phyloP scores from a whole-genome alignment of 1,140 invertebrate genomes.

The Anthonomus grandis region DNA sequence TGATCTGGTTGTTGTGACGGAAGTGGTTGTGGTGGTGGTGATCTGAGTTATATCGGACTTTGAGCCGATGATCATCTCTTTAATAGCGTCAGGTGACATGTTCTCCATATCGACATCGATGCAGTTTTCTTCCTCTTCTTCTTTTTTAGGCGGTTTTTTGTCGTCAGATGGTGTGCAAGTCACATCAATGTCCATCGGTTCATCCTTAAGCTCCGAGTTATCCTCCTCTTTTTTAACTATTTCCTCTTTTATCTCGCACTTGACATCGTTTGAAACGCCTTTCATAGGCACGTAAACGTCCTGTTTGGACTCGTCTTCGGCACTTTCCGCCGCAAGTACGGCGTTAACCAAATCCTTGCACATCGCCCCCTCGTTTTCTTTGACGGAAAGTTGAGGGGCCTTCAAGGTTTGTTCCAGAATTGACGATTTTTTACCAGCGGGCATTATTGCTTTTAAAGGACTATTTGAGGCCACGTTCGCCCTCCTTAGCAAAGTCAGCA shows the following conservation, averaged over 20 bases:
- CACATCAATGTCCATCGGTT: conserved; percentile 27
- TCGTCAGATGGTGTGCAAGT: conserved; percentile 10
- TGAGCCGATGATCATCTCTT: conserved; percentile 41
- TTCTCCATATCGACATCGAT: conserved; percentile 40
- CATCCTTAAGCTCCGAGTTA: conserved; percentile 33
- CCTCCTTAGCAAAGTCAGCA: conserved; percentile 63
- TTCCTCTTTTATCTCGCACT: conserved; percentile 52
- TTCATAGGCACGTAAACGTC: conserved; percentile 45
- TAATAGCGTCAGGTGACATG: conserved; percentile 41
- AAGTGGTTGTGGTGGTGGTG: conserved; percentile 43
- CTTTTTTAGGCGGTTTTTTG: conserved; percentile 7
- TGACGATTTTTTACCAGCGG: conserved; percentile 46
- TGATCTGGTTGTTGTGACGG: conserved; percentile 48
- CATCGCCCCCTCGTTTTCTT: conserved; percentile 43
- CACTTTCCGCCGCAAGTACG: conserved; percentile 56
- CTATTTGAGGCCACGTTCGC: conserved; percentile 50
- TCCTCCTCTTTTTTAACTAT: conserved; percentile 35
- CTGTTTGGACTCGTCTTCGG: conserved; percentile 51
- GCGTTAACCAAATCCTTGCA: conserved; percentile 59
- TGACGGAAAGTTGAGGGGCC: conserved; percentile 33
- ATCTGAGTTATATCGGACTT: conserved; percentile 26
- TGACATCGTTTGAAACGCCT: conserved; percentile 38
- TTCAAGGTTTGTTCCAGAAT: conserved; percentile 54
- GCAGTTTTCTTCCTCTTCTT: conserved; percentile 22
- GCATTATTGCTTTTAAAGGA: conserved; percentile 26